These are phyloP conservation scores for Chymomyza fuscimana DNA, from an alignment of 2,888 invertebrate species.

Conservation along the genomic window DNA sequence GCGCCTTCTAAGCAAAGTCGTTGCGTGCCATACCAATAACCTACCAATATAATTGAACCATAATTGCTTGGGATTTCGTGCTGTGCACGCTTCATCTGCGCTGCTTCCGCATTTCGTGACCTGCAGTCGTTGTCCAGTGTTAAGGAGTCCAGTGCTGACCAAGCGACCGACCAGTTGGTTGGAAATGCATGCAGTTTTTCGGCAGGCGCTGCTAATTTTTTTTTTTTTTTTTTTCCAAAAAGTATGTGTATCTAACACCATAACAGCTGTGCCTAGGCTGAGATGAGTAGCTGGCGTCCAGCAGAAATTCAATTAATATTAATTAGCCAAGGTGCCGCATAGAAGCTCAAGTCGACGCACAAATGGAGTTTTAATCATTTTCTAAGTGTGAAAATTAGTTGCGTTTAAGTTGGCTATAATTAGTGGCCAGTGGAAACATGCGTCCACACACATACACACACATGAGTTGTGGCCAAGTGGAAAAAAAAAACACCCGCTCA, in stretches of 20 bases:
- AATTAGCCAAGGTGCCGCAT: slow-evolving; percentile 64
- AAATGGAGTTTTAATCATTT: slow-evolving; percentile 80
- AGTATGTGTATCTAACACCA: slow-evolving; percentile 22
- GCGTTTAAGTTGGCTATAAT: slow-evolving; percentile 74
- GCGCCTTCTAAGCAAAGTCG: slow-evolving; percentile 10
- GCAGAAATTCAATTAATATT: slow-evolving; percentile 69
- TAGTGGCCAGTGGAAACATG: slow-evolving; percentile 48
- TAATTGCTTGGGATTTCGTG: slow-evolving; percentile 57
- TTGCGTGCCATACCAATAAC: slow-evolving; percentile 46
- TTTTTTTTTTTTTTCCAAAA: too few species aligned
- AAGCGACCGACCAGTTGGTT: slow-evolving; percentile 52
- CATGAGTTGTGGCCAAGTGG: slow-evolving; percentile 4
- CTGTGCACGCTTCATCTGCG: slow-evolving; percentile 57
- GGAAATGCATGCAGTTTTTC: slow-evolving; percentile 55
- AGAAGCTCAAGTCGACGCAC: slow-evolving; percentile 30
- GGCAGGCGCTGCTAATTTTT: slow-evolving; percentile 61
- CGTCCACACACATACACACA: slow-evolving; percentile 14
- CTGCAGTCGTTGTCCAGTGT: neutral
- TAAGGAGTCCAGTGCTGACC: neutral
- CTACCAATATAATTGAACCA: slow-evolving; percentile 66
- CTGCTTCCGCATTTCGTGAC: slow-evolving; percentile 39
- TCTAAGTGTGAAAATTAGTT: slow-evolving; percentile 75
- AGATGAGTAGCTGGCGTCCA: slow-evolving; percentile 26
- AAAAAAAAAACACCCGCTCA: slow-evolving; percentile 29
- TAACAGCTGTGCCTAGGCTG: slow-evolving; percentile 59